Percentiles rank a stretch among this genome's conserved stretches.
Conservation (phyloP, 1,140 invertebrate species). For the Protaetia brevitarsis region DNA sequence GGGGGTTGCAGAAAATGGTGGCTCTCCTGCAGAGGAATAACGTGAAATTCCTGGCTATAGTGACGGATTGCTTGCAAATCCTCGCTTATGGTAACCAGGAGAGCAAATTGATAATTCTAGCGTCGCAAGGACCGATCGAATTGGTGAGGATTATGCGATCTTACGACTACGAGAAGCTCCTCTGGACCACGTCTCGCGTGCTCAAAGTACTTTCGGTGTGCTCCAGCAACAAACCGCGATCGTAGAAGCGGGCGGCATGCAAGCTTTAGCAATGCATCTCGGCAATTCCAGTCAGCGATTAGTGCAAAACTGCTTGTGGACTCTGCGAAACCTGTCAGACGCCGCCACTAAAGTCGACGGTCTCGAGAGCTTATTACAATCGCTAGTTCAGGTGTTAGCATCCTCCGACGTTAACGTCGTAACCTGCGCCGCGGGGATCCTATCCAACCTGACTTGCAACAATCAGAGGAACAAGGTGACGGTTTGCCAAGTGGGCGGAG, state of each 20-base stretch:
- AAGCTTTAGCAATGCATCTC: conserved; percentile 92
- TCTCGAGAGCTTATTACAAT: conserved; percentile 85
- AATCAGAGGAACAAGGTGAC: conserved; percentile 95
- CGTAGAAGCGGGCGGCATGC: conserved; percentile 96
- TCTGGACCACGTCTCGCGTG: conserved; percentile 97
- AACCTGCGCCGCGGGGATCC: conserved; percentile 95
- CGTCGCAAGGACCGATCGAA: conserved; percentile 94
- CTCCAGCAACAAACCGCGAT: conserved; percentile 97
- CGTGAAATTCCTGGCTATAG: conserved; percentile 66
- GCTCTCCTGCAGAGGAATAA: conserved; percentile 93
- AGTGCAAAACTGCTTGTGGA: conserved; percentile 97
- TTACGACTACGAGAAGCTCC: conserved; percentile 96
- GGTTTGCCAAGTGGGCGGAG: conserved; percentile 93
- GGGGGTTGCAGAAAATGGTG: conserved; percentile 99
- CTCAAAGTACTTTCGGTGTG: conserved; percentile 97
- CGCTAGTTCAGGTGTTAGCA: conserved; percentile 85
- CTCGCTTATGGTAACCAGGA: conserved; percentile 97
- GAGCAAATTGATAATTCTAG: conserved; percentile 95
- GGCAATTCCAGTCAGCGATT: conserved; percentile 88
- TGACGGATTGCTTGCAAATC: conserved; percentile 91
- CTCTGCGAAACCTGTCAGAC: conserved; percentile 95
- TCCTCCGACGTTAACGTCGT: conserved; percentile 94
- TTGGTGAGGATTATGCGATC: conserved; percentile 95
- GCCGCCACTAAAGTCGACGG: conserved; percentile 94
- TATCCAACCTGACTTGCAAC: conserved; percentile 98